These are phyloP conservation scores for Lamellibrachia luymesi DNA, from an alignment of 1,140 invertebrate species.

Conservation along the genomic window DNA sequence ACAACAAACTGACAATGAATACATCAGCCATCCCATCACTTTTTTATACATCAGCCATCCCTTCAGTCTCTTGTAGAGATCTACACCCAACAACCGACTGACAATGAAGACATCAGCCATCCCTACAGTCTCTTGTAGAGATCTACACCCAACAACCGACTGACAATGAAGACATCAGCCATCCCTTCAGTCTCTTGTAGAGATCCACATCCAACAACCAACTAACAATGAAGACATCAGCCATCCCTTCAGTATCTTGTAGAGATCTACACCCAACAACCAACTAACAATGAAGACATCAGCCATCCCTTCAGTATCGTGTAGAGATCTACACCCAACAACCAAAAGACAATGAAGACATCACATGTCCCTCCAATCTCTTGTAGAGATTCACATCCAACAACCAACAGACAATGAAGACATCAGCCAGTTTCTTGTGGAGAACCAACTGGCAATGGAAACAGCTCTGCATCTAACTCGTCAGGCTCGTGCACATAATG, in stretches of 20 bases:
- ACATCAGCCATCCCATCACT: not conserved
- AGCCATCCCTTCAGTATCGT: too few relatives aligned
- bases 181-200: too few relatives aligned
- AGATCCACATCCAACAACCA: too few relatives aligned
- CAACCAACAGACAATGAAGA: not conserved
- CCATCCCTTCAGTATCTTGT: too few relatives aligned
- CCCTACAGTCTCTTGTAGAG: too few relatives aligned
- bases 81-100: not conserved
- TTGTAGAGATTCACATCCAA: not conserved
- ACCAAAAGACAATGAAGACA: not conserved
- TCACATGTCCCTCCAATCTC: not conserved
- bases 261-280: too few relatives aligned
- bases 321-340: not conserved
- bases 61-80: not conserved
- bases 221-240: too few relatives aligned
- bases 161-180: too few relatives aligned
- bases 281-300: too few relatives aligned
- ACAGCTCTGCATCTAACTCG: constrained; percentile 10
- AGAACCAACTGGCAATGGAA: too few relatives aligned
- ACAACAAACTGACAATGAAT: not conserved
- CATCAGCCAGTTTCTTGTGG: not conserved
- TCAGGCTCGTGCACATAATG: not conserved
- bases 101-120: not conserved
- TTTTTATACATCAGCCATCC: not conserved
- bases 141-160: too few relatives aligned